Base-by-base conservation (phyloP, 1,140 invertebrate species). In the Rhagoletis pomonella region DNA sequence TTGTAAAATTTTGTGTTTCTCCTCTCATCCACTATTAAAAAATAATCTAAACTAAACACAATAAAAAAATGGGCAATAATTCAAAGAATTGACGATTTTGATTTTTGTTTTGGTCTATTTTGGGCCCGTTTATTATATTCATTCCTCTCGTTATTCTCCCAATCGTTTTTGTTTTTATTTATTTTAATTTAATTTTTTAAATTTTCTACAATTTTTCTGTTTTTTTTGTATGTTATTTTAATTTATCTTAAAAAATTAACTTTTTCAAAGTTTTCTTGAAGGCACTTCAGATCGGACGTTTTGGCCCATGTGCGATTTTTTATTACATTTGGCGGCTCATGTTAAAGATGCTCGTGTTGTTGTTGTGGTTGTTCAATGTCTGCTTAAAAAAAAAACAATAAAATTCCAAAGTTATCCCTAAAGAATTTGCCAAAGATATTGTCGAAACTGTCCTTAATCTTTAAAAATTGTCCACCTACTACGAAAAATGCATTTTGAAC, bases 211-310 rank as follows among this genome's bases (percentile, higher is more conserved):
- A 90, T 91, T 90, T 91, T 90, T 93, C 91, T 73, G 90, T 95
- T 94, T 94, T 77, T 88, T 88, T 88, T 42, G 93, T 94, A 85
- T 84, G 81, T 65, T 87, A 29, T 87, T 86, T 86, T 88, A 95
- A 94, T 95, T 95, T 94, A 95, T 96, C 95, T 95, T 96, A 96
- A 96, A 96, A 96, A 96, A 96, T 88, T 62, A 88, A 87, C 86
- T 65, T 88, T 88, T 87, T 90, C 89, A 89, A 89, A 85, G 67
- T 88, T 95, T 96, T 96, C 95, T 95, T 96, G 96, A 97, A 97
- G 96, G 96, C 96, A 96, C 96, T 96, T 96, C 96, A 96, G 96
- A 96, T 96, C 96, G 96, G 96, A 96, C 96, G 96, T 96, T 95
- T 95, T 96, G 96, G 96, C 96, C 96, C 96, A 96, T 86, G 95